These are phyloP conservation scores for Cyclargus thomasi DNA, from an alignment of 1,140 invertebrate species.

Conservation along the genomic window DNA sequence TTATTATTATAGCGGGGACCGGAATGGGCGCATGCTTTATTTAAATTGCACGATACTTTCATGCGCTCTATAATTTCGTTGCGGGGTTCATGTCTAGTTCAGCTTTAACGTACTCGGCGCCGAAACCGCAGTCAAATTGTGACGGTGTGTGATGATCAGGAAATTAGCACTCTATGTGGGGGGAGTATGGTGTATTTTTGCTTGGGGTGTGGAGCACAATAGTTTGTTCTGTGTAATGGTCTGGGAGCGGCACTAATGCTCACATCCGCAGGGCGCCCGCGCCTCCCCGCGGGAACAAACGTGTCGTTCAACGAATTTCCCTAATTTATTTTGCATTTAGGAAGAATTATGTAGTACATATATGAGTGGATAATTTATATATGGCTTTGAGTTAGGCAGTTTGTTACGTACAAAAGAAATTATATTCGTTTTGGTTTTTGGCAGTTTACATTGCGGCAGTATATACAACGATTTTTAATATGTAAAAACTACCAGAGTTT, in stretches of 20 bases:
- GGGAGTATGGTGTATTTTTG: constrained; percentile 9
- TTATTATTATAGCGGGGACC: constrained; percentile 12
- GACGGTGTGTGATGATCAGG: constrained; percentile 3
- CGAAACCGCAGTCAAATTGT: constrained; percentile 32
- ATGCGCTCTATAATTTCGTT: constrained; percentile 27
- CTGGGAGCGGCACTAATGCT: constrained; percentile 41
- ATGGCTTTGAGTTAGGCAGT: not conserved
- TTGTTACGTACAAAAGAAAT: not conserved
- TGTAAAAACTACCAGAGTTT: no score
- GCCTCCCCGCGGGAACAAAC: constrained; percentile 26
- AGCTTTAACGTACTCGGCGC: constrained; percentile 32
- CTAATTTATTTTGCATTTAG: constrained; percentile 40
- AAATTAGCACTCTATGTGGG: constrained; percentile 16
- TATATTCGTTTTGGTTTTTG: no score
- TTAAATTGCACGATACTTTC: constrained; percentile 26
- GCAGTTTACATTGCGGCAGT: no score
- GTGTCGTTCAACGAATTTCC: constrained; percentile 33
- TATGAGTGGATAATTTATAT: constrained; percentile 6
- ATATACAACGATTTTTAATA: no score
- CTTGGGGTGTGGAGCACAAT: constrained; percentile 20
- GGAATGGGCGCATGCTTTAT: constrained; percentile 23
- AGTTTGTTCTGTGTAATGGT: constrained; percentile 35
- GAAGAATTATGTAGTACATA: constrained; percentile 35
- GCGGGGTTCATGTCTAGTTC: constrained; percentile 28
- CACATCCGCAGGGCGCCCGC: constrained; percentile 40